These are phyloP conservation scores for Drosophila aff. DNA, from an alignment of 1,140 invertebrate species.

Conservation along the genomic window DNA sequence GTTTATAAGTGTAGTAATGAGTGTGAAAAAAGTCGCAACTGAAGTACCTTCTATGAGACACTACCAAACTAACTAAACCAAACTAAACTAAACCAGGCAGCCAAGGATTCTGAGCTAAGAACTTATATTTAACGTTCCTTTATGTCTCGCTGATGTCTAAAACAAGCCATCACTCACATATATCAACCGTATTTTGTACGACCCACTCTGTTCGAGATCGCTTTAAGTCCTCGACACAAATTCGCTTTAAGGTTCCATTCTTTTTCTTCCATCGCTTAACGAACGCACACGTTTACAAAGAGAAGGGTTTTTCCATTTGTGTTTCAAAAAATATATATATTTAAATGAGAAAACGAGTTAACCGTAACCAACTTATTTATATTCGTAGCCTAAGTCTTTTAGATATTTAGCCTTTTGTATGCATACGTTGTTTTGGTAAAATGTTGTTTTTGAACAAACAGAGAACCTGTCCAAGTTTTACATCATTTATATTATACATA, in stretches of 20 bases:
- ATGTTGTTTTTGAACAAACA: constrained; percentile 44
- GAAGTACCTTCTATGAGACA: constrained; percentile 70
- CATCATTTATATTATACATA: constrained; percentile 64
- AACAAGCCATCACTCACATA: constrained; percentile 27
- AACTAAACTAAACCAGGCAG: constrained; percentile 21
- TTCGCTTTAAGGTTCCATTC: constrained; percentile 30
- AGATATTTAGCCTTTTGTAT: constrained; percentile 55
- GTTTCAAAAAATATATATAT: constrained; percentile 23
- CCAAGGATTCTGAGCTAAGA: constrained; percentile 36
- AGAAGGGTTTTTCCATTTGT: constrained; percentile 34
- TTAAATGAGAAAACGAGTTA: constrained; percentile 17
- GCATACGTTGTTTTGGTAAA: constrained; percentile 61
- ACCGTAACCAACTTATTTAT: constrained; percentile 42
- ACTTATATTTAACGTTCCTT: constrained; percentile 54
- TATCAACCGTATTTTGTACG: constrained; percentile 50
- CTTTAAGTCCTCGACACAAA: constrained; percentile 14
- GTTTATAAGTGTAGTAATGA: constrained; percentile 30
- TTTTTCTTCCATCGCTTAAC: constrained; percentile 36
- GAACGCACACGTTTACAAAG: constrained; percentile 22
- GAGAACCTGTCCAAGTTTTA: constrained; percentile 71
- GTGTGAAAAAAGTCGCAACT: constrained; percentile 72
- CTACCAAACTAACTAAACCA: constrained; percentile 38
- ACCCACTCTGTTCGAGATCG: constrained; percentile 28
- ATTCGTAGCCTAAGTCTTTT: constrained; percentile 50
- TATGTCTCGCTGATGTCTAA: constrained; percentile 32